A percentile compares a stretch with the other conserved stretches of the same genome.
Evolutionary conservation across 2,888 invertebrate species (phyloP).

Genomic region (Cenopis cana): DNA sequence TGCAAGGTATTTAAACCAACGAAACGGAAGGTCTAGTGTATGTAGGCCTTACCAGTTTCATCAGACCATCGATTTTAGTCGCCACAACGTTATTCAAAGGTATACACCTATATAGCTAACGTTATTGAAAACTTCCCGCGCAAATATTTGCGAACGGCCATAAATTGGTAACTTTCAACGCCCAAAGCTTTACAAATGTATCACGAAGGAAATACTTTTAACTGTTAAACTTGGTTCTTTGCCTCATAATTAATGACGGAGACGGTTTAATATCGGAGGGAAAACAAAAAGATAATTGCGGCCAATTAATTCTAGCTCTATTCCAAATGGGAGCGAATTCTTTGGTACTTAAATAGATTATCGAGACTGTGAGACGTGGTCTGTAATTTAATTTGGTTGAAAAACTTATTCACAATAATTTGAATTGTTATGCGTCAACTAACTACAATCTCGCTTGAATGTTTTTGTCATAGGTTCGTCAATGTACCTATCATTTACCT

Average conservation of each 20-base stretch:
- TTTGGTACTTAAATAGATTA: slow-evolving; percentile 28
- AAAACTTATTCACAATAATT: background rate
- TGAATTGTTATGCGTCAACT: no score
- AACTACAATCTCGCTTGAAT: no score
- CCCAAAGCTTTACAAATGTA: slow-evolving; percentile 58
- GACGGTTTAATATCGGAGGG: slow-evolving; percentile 68
- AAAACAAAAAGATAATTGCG: slow-evolving; percentile 81
- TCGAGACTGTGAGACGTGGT: slow-evolving; percentile 59
- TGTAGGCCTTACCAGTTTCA: background rate
- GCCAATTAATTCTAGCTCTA: slow-evolving; percentile 79
- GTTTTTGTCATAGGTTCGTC: no score
- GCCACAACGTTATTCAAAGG: slow-evolving; percentile 2
- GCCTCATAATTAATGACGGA: slow-evolving; percentile 73
- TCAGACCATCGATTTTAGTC: slow-evolving; percentile 4
- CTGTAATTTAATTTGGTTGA: slow-evolving; percentile 43
- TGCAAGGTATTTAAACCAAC: background rate
- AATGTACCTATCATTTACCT: no score
- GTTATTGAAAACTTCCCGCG: slow-evolving; percentile 40
- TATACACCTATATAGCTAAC: background rate
- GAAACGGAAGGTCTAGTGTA: background rate
- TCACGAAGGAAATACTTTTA: slow-evolving; percentile 56
- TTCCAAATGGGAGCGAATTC: slow-evolving; percentile 71
- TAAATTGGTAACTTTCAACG: slow-evolving; percentile 59
- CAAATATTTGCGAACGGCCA: slow-evolving; percentile 51
- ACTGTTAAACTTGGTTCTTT: slow-evolving; percentile 63